Percentiles rank a stretch among this genome's conserved stretches.
phyloP scores from a whole-genome alignment of 1,140 invertebrate species.

The Drosophila pruinosa region DNA sequence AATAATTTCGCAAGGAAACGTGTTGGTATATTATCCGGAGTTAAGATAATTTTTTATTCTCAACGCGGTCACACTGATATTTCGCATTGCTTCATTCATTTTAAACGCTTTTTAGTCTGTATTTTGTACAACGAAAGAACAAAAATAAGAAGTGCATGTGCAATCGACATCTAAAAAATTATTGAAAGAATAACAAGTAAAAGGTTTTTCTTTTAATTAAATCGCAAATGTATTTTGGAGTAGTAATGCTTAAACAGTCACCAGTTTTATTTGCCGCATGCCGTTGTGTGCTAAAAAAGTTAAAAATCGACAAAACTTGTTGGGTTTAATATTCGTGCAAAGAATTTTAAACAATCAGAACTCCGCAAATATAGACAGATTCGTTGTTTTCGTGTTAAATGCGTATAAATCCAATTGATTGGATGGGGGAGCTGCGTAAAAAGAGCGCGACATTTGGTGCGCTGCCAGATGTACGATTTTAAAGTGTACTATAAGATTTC shows the following conservation, averaged over 20 bases:
- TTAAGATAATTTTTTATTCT: too few relatives aligned
- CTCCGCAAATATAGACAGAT: not conserved
- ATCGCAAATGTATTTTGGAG: not conserved
- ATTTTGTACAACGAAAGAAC: conserved; percentile 13
- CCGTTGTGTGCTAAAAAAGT: not conserved
- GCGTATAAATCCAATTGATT: conserved; percentile 19
- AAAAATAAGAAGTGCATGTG: conserved; percentile 22
- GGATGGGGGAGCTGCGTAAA: conserved; percentile 26
- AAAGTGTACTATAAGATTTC: not conserved
- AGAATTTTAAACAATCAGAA: not conserved
- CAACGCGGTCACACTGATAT: too few relatives aligned
- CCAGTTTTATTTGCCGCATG: not conserved
- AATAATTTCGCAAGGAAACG: too few relatives aligned
- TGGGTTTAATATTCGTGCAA: not conserved
- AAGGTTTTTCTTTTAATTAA: not conserved
- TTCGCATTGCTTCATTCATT: conserved; percentile 24
- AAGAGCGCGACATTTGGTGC: conserved; percentile 34
- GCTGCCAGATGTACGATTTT: conserved; percentile 20
- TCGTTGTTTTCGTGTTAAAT: conserved; percentile 15
- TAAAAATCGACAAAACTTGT: not conserved
- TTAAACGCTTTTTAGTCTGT: conserved; percentile 23
- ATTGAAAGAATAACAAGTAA: not conserved
- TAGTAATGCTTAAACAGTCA: not conserved
- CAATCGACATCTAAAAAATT: not conserved
- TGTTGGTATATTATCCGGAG: too few relatives aligned